Evolutionary conservation across 2,797 vertebrate genomes (phyloP), one percentile per base, ranked within the genome.

Genomic region (Myripristis jacobus): DNA sequence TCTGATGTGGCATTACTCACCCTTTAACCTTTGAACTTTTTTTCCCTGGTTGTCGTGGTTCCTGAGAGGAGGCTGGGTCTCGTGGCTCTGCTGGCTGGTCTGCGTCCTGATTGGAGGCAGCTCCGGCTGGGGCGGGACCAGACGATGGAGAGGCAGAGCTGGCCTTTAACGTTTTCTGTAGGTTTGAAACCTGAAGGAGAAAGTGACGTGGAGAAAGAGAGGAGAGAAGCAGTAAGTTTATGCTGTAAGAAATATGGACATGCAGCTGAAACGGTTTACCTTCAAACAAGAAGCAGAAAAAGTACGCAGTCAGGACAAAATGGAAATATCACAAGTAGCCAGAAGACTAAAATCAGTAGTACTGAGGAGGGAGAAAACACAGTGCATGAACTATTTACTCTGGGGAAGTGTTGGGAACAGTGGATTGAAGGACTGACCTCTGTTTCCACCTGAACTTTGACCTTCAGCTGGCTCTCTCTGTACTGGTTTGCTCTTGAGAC

Each of bases 21-120:
- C 97, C 97, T 94, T 99, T 99, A 85, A 97, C 97, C 89, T 98
- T 99, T 58, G 97, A 98, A 86, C 96, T 95, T 84, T 99, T 99
- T 93, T 99, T 99, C 91, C 97, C 97, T 55, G 97, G 96, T 74
- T 98, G 97, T 60, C 97, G 94, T 0, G 96, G 95, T 87, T 98
- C 96, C 82, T 98, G 97, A 80, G 97, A 97, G 0, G 97, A 98
- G 41, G 96, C 97, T 1, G 94, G 93, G 86, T 95, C 94, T 73
- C 94, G 84, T 11, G 93, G 92, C 83, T 95, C 94, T 0, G 94
- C 93, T 0, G 93, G 93, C 78, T 95, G 94, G 65, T 95, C 94
- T 68, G 93, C 94, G 2, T 95, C 94, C 83, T 94, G 94, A 92
- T 94, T 95, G 84, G 97, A 96, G 0, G 97, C 96, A 0, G 96